These are phyloP conservation scores for Polyommatus icarus DNA, from an alignment of 2,888 invertebrate genomes.

Conservation along the genomic window DNA sequence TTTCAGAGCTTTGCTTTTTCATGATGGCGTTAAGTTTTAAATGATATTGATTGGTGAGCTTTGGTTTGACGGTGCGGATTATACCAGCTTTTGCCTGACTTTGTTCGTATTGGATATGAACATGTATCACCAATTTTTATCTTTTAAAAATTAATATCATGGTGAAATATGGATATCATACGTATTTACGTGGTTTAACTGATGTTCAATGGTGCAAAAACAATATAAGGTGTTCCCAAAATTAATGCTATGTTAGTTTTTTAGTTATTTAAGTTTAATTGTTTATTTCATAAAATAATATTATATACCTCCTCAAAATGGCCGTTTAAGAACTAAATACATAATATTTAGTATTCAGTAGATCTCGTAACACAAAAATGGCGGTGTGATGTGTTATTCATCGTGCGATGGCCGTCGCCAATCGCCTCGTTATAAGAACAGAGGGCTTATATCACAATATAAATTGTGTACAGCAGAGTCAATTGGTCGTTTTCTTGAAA, in stretches of 20 bases:
- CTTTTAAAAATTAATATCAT: no score
- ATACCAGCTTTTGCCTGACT: not conserved
- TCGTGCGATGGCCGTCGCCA: not conserved
- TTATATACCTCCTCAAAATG: no score
- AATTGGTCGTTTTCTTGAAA: not conserved
- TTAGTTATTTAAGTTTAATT: no score
- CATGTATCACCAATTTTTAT: no score
- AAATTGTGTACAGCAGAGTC: not conserved
- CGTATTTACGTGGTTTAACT: no score
- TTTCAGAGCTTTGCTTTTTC: constrained; percentile 25
- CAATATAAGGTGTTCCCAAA: no score
- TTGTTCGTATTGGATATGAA: not conserved
- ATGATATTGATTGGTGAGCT: constrained; percentile 22
- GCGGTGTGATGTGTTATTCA: not conserved
- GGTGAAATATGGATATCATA: no score
- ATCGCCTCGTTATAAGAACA: not conserved
- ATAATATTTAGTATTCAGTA: not conserved
- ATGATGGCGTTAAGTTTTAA: constrained; percentile 25
- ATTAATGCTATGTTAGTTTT: no score
- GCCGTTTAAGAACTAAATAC: not conserved
- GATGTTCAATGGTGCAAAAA: no score
- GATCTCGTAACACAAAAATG: not conserved
- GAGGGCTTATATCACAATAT: not conserved
- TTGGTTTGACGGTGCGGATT: not conserved
- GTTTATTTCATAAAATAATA: no score